Base-by-base conservation (phyloP, 2,113 vertebrate genomes). In the Gymnocephalus cernua region DNA sequence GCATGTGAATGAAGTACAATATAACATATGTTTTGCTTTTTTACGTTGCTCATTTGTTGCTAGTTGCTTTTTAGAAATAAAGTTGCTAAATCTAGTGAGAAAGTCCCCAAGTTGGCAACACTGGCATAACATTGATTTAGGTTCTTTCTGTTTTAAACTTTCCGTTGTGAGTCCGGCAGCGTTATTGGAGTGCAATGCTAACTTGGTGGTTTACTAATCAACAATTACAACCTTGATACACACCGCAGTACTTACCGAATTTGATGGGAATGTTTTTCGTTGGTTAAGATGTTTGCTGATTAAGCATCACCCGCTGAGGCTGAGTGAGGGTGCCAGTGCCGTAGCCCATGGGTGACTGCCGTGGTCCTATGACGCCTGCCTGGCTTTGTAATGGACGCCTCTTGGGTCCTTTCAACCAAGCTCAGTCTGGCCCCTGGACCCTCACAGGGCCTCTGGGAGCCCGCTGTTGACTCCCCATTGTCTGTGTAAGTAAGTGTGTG, bases 371-470 rank as follows among this genome's bases (percentile, higher is more conserved):
- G 83, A 88, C 58, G 80, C 77, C 88, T 87, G 78, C 83, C 80
- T 64, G 80, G 90, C 92, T 93, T 94, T 95, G 92, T 92, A 89
- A 88, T 76, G 79, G 84, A 88, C 61, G 54, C 87, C 89, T 87
- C 82, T 89, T 68, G 18, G 67, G 66, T 80, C 79, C 83, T 83
- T 70, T 92, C 79, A 89, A 41, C 73, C 74, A 1, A 81, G 85
- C 82, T 77, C 79, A 86, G 80, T 88, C 88, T 82, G 88, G 77
- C 70, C 89, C 58, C 78, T 70, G 80, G 74, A 82, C 84, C 79
- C 50, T 85, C 51, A 65, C 77, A 76, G 77, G 80, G 80, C 74
- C 88, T 83, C 80, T 83, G 75, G 70, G 82, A 86, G 86, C 74
- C 70, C 62, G 25, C 87, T 86, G 82, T 76, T 90, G 91, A 89